Percentiles rank a stretch among this genome's conserved stretches.
These are phyloP conservation scores for Myotis lucifugus DNA, from an alignment of 2,113 vertebrate genomes.

Conservation along the genomic window DNA sequence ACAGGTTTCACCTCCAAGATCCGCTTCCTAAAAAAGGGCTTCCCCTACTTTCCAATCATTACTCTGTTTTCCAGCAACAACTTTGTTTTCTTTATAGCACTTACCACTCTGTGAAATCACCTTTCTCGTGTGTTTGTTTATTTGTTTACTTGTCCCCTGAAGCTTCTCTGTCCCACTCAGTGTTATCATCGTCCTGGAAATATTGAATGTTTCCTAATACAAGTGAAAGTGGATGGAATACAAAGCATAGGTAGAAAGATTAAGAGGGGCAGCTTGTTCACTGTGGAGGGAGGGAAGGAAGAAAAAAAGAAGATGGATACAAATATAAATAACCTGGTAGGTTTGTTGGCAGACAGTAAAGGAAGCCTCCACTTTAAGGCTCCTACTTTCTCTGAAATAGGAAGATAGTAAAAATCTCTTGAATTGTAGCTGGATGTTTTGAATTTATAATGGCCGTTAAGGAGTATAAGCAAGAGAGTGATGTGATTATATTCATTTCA, in stretches of 20 bases:
- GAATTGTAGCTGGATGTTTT: not conserved
- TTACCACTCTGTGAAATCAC: not conserved
- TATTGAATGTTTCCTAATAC: not conserved
- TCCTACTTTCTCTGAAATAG: not conserved
- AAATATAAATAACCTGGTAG: not conserved
- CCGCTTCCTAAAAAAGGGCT: not conserved
- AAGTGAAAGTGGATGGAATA: not conserved
- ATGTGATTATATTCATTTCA: not conserved
- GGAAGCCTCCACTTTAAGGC: not conserved
- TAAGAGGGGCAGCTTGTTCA: not conserved
- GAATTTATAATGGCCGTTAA: not conserved
- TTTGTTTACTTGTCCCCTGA: not conserved
- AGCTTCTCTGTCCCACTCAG: not conserved
- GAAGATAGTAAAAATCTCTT: not conserved
- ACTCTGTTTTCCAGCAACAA: not conserved
- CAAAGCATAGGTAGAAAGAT: not conserved
- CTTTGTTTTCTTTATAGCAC: not conserved
- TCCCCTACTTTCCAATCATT: not conserved
- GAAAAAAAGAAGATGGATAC: not conserved
- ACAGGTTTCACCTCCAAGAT: not conserved
- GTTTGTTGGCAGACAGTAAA: not conserved
- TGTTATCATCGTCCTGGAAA: not conserved
- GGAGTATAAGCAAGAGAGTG: not conserved
- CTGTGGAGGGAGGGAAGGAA: not conserved
- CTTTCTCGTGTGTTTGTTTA: not conserved